A percentile compares a stretch with the other conserved stretches of the same genome.
These are phyloP conservation scores for Agonum fuliginosum DNA, from an alignment of 2,888 invertebrate genomes.

Conservation along the genomic window DNA sequence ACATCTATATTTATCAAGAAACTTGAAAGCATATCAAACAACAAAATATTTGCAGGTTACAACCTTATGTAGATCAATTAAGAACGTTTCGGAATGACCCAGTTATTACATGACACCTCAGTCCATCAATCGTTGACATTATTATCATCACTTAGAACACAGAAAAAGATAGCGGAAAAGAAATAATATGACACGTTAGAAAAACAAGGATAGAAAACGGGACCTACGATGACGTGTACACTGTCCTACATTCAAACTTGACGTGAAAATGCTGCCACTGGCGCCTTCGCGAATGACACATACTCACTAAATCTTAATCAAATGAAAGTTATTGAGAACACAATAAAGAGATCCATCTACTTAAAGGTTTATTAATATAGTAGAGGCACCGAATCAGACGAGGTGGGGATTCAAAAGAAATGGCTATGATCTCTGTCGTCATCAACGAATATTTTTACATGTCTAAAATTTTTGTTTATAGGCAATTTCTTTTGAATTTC, in stretches of 20 bases:
- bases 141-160: background rate
- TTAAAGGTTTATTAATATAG: no score
- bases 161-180: background rate
- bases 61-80: conserved; percentile 47
- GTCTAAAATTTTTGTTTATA: no score
- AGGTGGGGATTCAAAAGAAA: no score
- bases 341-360: background rate
- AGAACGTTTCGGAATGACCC: conserved; percentile 20
- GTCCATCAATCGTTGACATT: background rate
- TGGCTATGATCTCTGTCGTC: no score
- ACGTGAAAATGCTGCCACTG: conserved; percentile 7
- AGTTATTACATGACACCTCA: background rate
- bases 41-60: conserved; percentile 35
- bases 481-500: no score
- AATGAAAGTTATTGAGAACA: conserved; percentile 25
- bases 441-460: no score
- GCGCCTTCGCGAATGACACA: conserved; percentile 6
- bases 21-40: background rate
- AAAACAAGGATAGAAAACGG: conserved; percentile 11
- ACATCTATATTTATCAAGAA: conserved; percentile 49
- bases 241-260: conserved; percentile 2
- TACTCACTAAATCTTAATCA: conserved; percentile 17
- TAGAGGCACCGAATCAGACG: no score
- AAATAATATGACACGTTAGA: background rate
- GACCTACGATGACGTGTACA: background rate